Conservation (phyloP, 2,113 vertebrate species). For the Rousettus leschenaultii region DNA sequence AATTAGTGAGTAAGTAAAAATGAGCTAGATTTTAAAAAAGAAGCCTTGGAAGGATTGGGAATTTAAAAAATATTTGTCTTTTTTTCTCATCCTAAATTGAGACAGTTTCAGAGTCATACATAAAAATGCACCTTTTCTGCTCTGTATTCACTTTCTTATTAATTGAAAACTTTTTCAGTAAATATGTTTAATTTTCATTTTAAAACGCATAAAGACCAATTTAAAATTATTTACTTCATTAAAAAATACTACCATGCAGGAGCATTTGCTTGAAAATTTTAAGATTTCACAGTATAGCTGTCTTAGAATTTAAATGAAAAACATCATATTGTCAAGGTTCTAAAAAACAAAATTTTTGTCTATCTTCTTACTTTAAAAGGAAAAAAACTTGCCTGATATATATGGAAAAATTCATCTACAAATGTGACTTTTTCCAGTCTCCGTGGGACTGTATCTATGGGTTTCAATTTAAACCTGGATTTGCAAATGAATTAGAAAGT, state of each 20-base stretch:
- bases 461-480: neutral
- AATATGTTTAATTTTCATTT: constrained; percentile 24
- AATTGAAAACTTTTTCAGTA: neutral
- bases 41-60: neutral
- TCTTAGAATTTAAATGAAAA: constrained; percentile 9
- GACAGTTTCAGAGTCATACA: neutral
- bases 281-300: neutral
- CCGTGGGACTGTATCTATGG: neutral
- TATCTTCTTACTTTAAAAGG: neutral
- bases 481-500: neutral
- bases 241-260: neutral
- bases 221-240: constrained; percentile 18
- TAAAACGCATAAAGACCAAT: neutral
- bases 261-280: constrained; percentile 21
- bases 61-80: neutral
- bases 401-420: neutral
- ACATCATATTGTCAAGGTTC: neutral
- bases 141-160: neutral
- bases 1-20: neutral
- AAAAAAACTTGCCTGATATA: neutral
- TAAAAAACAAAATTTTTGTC: constrained; percentile 31
- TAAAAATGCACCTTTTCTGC: neutral
- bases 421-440: neutral
- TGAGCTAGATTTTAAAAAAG: neutral
- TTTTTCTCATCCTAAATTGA: neutral